Evolutionary conservation across 2,113 vertebrate genomes (phyloP), one percentile per base, ranked within the genome.

Genomic region (Himantopus leucocephalus): DNA sequence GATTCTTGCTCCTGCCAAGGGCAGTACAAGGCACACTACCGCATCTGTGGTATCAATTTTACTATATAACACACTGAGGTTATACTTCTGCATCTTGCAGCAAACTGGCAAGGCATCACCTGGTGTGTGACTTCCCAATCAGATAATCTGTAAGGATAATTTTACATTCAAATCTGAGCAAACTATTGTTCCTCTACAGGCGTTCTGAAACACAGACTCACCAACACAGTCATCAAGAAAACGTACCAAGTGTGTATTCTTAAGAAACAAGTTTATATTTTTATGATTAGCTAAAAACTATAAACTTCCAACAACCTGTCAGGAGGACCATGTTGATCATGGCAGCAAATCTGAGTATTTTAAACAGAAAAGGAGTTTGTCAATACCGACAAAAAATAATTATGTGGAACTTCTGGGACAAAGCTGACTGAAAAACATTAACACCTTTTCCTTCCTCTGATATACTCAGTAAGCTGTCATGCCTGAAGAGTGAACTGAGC

Each of bases 381-480:
- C 60, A 80, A 80, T 48, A 90, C 6, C 55, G 41, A 58, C 21
- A 76, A 88, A 89, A 94, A 87, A 90, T 20, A 86, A 83, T 70
- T 55, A 64, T 0, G 26, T 86, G 55, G 37, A 86, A 86, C 63
- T 24, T 2, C 52, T 79, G 37, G 88, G 72, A 94, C 72, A 95
- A 90, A 90, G 72, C 50, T 82, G 62, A 70, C 80, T 84, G 76
- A 91, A 95, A 94, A 96, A 94, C 71, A 90, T 64, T 20, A 94
- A 84, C 92, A 95, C 81, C 89, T 95, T 80, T 90, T 96, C 87
- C 86, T 96, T 96, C 91, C 87, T 95, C 74, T 26, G 8, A 87
- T 90, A 90, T 26, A 68, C 27, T 77, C 77, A 37, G 56, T 53
- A 81, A 92, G 77, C 62, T 88, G 55, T 82, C 81, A 88, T 83